Evolutionary conservation across 1,140 invertebrate species (phyloP).

Genomic region (Protaetia brevitarsis): DNA sequence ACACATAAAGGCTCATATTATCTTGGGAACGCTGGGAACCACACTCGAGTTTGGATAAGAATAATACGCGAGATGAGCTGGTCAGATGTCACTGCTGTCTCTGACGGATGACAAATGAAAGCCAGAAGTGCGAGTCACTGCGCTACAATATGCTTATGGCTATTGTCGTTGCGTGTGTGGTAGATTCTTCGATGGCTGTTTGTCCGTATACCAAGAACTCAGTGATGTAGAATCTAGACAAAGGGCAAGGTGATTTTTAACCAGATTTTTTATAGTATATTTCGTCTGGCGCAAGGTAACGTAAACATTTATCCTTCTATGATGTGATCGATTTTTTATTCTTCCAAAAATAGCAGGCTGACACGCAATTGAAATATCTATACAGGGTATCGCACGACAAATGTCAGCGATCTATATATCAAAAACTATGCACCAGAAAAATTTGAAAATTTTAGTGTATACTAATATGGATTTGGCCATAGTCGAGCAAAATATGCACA

Average conservation of each 20-base stretch:
- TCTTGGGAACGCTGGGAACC: slow-evolving; percentile 38
- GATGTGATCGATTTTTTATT: slow-evolving; percentile 1
- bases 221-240: neutral
- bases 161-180: slow-evolving; percentile 39
- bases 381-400: no score
- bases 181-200: slow-evolving; percentile 33
- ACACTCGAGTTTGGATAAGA: slow-evolving; percentile 31
- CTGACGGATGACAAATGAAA: slow-evolving; percentile 41
- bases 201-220: slow-evolving; percentile 19
- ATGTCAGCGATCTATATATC: no score
- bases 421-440: no score
- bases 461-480: no score
- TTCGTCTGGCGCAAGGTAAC: neutral
- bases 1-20: slow-evolving; percentile 25
- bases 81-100: slow-evolving; percentile 42
- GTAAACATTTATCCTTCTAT: slow-evolving; percentile 6
- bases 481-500: no score
- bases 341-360: neutral
- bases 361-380: no score
- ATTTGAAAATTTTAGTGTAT: no score
- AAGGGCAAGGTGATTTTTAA: slow-evolving; percentile 13
- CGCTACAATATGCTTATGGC: slow-evolving; percentile 38
- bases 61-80: slow-evolving; percentile 39
- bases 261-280: slow-evolving; percentile 9
- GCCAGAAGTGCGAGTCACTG: slow-evolving; percentile 38